Evolutionary conservation across 1,140 invertebrate genomes (phyloP).

Genomic region (Heliconius eleuchia): DNA sequence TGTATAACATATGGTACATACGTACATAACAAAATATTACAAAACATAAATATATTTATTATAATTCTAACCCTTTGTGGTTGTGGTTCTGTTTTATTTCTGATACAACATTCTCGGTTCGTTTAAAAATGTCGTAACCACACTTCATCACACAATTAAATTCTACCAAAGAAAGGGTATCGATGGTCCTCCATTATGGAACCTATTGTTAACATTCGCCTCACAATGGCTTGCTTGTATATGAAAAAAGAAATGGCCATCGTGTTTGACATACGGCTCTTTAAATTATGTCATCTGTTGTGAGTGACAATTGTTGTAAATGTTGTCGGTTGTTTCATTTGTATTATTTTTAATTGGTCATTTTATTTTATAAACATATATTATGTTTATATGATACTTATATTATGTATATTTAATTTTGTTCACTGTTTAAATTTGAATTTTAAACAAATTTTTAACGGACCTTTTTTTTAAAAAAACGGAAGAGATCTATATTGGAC

Average conservation of each 20-base stretch:
- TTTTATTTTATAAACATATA: too few species aligned
- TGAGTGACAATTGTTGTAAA: not conserved
- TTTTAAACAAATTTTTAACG: too few species aligned
- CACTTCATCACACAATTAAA: constrained; percentile 80
- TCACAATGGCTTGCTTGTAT: constrained; percentile 76
- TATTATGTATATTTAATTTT: too few species aligned
- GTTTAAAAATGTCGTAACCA: constrained; percentile 70
- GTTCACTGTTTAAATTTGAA: too few species aligned
- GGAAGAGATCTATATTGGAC: too few species aligned
- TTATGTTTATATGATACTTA: too few species aligned
- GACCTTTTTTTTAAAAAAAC: too few species aligned
- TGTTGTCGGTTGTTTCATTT: not conserved
- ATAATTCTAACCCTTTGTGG: constrained; percentile 4
- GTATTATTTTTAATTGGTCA: too few species aligned
- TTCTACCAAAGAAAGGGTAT: constrained; percentile 75
- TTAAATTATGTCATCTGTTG: not conserved
- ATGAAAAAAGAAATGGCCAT: constrained; percentile 76
- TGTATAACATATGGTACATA: not conserved
- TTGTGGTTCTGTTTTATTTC: constrained; percentile 22
- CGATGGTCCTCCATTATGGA: constrained; percentile 72
- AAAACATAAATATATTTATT: not conserved
- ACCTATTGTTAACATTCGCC: constrained; percentile 74
- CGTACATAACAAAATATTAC: not conserved
- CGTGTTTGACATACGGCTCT: constrained; percentile 45
- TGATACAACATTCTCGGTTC: constrained; percentile 46